Conservation (phyloP, 2,113 vertebrate species). For the Ctenodactylus gundi region DNA sequence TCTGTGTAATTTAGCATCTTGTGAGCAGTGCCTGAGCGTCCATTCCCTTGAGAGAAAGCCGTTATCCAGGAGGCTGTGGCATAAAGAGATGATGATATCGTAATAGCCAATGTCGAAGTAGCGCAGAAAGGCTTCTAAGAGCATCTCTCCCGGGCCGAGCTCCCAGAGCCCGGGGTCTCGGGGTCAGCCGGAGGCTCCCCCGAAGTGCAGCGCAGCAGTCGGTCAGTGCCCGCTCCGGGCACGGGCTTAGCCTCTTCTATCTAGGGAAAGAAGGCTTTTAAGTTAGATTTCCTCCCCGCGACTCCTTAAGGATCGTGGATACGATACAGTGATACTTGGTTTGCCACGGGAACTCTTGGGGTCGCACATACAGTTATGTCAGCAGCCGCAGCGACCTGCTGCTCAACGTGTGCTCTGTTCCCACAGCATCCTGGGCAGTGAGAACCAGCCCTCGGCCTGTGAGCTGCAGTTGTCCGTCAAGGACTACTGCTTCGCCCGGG, state of each 20-base stretch:
- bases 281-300: not conserved
- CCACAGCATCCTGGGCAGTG: slow-evolving; percentile 90
- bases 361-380: not conserved
- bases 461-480: slow-evolving; percentile 97
- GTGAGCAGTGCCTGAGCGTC: not conserved
- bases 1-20: slow-evolving; percentile 22
- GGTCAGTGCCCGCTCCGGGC: not conserved
- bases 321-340: not conserved
- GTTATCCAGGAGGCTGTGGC: not conserved
- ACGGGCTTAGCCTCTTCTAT: not conserved
- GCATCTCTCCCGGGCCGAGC: not conserved
- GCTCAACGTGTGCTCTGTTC: slow-evolving; percentile 50
- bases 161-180: not conserved
- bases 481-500: slow-evolving; percentile 98
- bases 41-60: not conserved
- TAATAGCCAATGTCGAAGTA: not conserved
- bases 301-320: not conserved
- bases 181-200: not conserved
- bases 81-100: not conserved
- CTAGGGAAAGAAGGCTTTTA: not conserved
- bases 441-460: slow-evolving; percentile 91
- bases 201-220: not conserved
- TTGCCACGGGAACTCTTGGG: not conserved
- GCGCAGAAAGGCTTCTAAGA: not conserved
- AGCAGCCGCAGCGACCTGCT: not conserved